Conservation (phyloP, 2,797 vertebrate species). For the Leptoclinus maculatus region DNA sequence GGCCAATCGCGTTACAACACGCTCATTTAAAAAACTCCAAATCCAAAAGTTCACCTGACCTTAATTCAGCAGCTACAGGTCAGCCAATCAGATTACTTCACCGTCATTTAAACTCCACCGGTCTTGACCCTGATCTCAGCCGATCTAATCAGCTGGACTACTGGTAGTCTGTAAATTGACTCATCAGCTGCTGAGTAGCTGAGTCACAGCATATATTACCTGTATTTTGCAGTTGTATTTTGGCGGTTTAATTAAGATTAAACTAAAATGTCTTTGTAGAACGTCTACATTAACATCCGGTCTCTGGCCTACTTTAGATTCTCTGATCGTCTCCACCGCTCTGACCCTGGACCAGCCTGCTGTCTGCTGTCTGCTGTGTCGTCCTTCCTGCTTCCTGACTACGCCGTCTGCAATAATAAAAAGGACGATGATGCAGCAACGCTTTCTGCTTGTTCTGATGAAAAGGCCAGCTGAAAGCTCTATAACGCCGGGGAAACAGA, state of each 20-base stretch:
- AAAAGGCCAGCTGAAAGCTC: slow-evolving; percentile 38
- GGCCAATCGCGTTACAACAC: slow-evolving; percentile 17
- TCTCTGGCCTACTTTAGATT: slow-evolving; percentile 17
- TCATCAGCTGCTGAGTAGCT: neutral
- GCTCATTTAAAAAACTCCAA: slow-evolving; percentile 36
- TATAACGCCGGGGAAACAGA: slow-evolving; percentile 25
- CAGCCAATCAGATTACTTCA: slow-evolving; percentile 65
- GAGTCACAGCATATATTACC: neutral
- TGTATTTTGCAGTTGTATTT: neutral
- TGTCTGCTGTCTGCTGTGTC: slow-evolving; percentile 20
- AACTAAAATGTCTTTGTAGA: neutral
- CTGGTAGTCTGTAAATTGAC: neutral
- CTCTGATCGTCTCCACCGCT: neutral
- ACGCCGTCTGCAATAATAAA: slow-evolving; percentile 43
- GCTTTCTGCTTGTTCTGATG: slow-evolving; percentile 43
- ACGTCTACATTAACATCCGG: neutral
- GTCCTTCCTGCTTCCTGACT: slow-evolving; percentile 20
- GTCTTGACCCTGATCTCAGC: slow-evolving; percentile 20
- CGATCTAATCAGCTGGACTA: neutral
- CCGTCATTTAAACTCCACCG: slow-evolving; percentile 45
- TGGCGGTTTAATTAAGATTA: slow-evolving; percentile 12
- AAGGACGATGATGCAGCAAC: slow-evolving; percentile 41
- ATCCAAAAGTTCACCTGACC: slow-evolving; percentile 39
- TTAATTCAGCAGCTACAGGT: slow-evolving; percentile 50
- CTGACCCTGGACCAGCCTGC: slow-evolving; percentile 35